Conservation (phyloP, 2,797 vertebrate genomes). For the Leptatherina wallacei region DNA sequence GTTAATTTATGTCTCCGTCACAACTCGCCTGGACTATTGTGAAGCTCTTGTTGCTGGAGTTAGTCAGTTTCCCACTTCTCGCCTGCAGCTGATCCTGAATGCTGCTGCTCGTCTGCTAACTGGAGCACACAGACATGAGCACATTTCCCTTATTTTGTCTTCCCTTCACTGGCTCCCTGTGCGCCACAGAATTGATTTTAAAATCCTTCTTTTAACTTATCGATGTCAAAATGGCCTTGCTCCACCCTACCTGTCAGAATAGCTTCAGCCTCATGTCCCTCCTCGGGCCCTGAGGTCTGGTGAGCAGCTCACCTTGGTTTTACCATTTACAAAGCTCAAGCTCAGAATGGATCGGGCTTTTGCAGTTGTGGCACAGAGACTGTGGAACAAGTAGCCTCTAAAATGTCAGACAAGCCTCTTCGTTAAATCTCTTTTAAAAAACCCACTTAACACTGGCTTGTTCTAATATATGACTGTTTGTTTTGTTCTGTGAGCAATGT, state of each 20-base stretch:
- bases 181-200: background rate
- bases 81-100: background rate
- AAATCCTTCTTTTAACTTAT: background rate
- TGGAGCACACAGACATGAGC: background rate
- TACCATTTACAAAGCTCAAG: no score
- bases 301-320: no score
- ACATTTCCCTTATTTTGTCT: background rate
- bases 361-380: no score
- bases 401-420: no score
- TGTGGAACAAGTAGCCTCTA: no score
- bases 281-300: no score
- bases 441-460: no score
- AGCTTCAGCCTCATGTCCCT: background rate
- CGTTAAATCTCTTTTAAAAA: no score
- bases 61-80: background rate
- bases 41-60: background rate
- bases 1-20: no score
- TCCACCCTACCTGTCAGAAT: background rate
- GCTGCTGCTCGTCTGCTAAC: background rate
- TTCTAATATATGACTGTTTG: no score
- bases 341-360: no score
- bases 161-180: background rate
- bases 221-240: background rate
- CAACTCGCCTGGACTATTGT: background rate
- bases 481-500: no score